Base-by-base conservation (phyloP, 1,140 invertebrate species). In the Campodea augens region DNA sequence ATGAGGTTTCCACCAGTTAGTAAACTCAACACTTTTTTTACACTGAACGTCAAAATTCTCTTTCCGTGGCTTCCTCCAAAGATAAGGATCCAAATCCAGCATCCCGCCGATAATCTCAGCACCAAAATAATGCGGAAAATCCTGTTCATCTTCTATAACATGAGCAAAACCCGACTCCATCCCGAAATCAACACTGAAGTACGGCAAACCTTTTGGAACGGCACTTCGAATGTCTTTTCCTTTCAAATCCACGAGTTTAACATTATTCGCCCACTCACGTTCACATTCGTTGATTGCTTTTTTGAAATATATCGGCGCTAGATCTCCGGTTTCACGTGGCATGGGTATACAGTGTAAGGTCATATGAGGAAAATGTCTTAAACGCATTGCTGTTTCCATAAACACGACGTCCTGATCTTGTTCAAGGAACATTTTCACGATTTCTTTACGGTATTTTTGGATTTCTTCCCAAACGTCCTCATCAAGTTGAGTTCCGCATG, bases 61-160 rank as follows among this genome's bases (percentile, higher is more conserved):
- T 49, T 62, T 72, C 52, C 69, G 72, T 7, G 78, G 81, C 60
- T 83, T 87, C 44, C 82, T 72, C 89, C 90, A 95, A 46, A 77
- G 54, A 37, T 66, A 69, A 45, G 85, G 78, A 61, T 93, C 81
- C 36, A 91, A 64, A 57, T 96, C 85, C 47, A 95, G 60, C 72
- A 97, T 90, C 2, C 92, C 91, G 25, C 82, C 90, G 62, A 97
- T 78, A 21, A 96, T 81, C 78, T 96, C 87, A 80, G 89, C 77
- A 29, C 84, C 91, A 75, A 97, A 98, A 66, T 87, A 84, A 38
- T 57, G 64, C 0, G 90, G 83, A 66, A 97, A 98, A 24, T 74
- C 56, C 46, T 75, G 66, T 60, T 91, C 82, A 65, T 98, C 85
- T 67, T 98, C 93, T 55, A 98, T 92, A 1, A 96, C 82, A 67